Conservation (phyloP, 2,797 vertebrate species). For the Anas acuta region DNA sequence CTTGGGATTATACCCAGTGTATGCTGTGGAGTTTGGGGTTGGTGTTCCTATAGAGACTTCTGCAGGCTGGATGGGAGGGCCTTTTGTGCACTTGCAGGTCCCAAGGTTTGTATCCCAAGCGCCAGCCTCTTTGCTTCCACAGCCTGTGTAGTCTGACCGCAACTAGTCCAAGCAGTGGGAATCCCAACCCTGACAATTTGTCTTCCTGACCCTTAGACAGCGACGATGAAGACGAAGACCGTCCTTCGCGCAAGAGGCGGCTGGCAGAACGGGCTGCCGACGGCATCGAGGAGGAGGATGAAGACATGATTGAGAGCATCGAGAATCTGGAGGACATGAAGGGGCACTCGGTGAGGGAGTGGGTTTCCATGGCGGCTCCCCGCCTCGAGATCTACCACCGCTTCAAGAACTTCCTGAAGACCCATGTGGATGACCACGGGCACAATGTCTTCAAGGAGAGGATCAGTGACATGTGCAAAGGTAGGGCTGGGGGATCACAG, state of each 20-base stretch:
- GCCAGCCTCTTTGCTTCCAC: not conserved
- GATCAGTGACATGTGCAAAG: constrained; percentile 99
- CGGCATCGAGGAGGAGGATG: constrained; percentile 85
- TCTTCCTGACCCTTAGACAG: constrained; percentile 81
- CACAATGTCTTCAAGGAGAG: constrained; percentile 99
- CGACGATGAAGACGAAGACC: constrained; percentile 94
- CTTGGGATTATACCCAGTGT: rapidly evolving
- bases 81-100: not conserved
- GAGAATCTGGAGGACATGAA: constrained; percentile 99
- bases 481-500: constrained; percentile 63
- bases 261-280: constrained; percentile 91
- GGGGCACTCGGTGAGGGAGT: constrained; percentile 94
- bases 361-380: constrained; percentile 96
- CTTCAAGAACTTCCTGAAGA: constrained; percentile 97
- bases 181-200: not conserved
- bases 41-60: not conserved
- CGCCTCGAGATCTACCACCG: constrained; percentile 97
- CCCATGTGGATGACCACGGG: constrained; percentile 93
- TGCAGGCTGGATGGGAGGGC: not conserved
- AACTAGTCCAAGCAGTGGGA: not conserved
- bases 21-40: not conserved
- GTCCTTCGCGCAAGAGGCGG: constrained; percentile 86
- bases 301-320: constrained; percentile 99
- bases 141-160: rapidly evolving
- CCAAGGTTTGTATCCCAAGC: not conserved